These are phyloP conservation scores for Nothoprocta pentlandii DNA, from an alignment of 2,113 vertebrate genomes.

Conservation along the genomic window DNA sequence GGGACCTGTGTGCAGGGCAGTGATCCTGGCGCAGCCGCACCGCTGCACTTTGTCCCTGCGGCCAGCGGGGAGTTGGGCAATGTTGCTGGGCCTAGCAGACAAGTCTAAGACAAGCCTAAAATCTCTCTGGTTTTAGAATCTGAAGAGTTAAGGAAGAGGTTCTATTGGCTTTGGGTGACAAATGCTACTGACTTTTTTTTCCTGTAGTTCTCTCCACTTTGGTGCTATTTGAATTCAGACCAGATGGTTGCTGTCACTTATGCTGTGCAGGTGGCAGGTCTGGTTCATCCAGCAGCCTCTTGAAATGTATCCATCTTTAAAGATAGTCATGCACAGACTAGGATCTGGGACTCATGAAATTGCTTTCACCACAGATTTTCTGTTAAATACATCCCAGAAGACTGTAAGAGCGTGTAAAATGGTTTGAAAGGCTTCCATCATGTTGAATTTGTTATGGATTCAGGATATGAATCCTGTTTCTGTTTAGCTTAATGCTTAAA, in stretches of 20 bases:
- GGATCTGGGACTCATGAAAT: neutral
- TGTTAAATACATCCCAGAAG: neutral
- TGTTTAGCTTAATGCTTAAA: neutral
- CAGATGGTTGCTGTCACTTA: neutral
- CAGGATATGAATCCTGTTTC: neutral
- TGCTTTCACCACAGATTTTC: neutral
- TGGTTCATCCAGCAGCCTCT: neutral
- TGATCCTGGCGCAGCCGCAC: neutral
- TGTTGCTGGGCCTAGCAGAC: neutral
- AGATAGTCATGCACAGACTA: neutral
- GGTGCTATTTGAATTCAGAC: neutral
- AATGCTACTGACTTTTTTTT: neutral
- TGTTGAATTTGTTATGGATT: neutral
- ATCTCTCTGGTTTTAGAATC: neutral
- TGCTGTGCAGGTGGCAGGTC: neutral
- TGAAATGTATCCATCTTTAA: neutral
- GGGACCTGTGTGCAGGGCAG: neutral
- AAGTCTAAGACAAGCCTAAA: neutral
- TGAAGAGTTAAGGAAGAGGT: neutral
- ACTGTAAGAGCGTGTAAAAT: neutral
- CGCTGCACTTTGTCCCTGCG: neutral
- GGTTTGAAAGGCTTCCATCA: neutral
- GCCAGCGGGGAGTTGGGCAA: neutral
- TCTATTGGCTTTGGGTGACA: neutral
- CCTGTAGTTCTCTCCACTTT: accelerated